Percentiles rank a stretch among this genome's conserved stretches.
Conservation (phyloP, 1,140 invertebrate genomes). For the Hyles vespertilio region DNA sequence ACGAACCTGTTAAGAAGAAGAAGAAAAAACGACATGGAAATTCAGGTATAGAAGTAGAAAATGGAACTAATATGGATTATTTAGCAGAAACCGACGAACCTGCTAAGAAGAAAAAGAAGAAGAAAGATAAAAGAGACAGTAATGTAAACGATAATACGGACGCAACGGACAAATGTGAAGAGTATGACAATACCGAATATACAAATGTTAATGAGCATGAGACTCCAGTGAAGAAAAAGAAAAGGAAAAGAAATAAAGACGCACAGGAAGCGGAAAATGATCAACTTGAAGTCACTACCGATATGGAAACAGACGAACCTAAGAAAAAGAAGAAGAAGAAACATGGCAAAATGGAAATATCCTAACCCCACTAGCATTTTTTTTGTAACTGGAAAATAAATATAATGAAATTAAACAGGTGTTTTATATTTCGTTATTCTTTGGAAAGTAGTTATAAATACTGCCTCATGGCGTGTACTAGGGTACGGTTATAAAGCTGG, state of each 20-base stretch:
- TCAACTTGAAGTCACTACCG: constrained; percentile 5
- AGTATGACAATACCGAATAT: too few species aligned
- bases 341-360: constrained; percentile 12
- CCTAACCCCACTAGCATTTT: too few species aligned
- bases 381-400: neutral
- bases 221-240: constrained; percentile 11
- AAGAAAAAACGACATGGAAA: constrained; percentile 13
- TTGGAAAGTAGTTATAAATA: too few species aligned
- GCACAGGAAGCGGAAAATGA: constrained; percentile 3
- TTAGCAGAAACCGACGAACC: constrained; percentile 6
- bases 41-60: neutral
- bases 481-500: too few species aligned
- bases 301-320: constrained; percentile 7
- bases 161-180: too few species aligned
- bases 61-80: neutral
- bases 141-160: neutral
- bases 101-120: constrained; percentile 22
- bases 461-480: too few species aligned
- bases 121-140: constrained; percentile 19
- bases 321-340: constrained; percentile 36
- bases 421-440: too few species aligned
- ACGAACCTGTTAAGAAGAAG: constrained; percentile 6
- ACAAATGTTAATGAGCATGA: too few species aligned
- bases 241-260: constrained; percentile 26
- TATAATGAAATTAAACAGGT: too few species aligned